Base-by-base conservation (phyloP, 2,797 vertebrate species). In the Schizothorax lantsangensis region DNA sequence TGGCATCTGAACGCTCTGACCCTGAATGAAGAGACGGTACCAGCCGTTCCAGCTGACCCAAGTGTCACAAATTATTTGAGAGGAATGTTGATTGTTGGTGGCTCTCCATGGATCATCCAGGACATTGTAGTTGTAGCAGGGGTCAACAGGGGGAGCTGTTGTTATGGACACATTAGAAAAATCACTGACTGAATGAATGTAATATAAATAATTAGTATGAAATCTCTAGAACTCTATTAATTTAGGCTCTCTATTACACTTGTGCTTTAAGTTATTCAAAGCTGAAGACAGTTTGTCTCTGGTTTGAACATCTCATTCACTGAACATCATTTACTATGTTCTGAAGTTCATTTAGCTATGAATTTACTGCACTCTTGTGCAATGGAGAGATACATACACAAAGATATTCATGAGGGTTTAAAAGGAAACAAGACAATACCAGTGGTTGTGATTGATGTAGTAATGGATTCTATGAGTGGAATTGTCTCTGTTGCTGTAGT, bases 71-170 rank as follows among this genome's bases (percentile, higher is more conserved):
- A 21, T 69, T 73, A 52, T 14, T 33, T 68, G 2, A 19, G n/a
- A 14, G 38, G 80, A 52, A 52, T 52, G 19, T 30, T 47, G 47
- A 38, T 87, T 43, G 73, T 38, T 87, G 17, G 81, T 83, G 49
- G 80, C 6, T 77, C 86, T 83, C 86, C 81, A 83, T 15, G n/a
- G 15, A 2, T 87, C 47, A 26, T 87, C 64, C 73, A 87, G 73
- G 17, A 69, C n/a, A 45, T 26, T 71, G 73, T 87, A 87, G 36
- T 12, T 54, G 26, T 69, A 15, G 21, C 86, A 84, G 54, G 73
- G 83, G 57, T 84, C 83, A 74, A 57, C 6, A n/a, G 6, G 47
- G 2, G 11, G 17, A 38, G 6, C 73, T 38, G 19, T n/a, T 81
- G 59, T 12, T 19, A 11, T 10, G 15, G 52, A 59, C 8, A 59